Evolutionary conservation across 2,888 invertebrate genomes (phyloP).

Genomic region (Lithophane ornitopus): DNA sequence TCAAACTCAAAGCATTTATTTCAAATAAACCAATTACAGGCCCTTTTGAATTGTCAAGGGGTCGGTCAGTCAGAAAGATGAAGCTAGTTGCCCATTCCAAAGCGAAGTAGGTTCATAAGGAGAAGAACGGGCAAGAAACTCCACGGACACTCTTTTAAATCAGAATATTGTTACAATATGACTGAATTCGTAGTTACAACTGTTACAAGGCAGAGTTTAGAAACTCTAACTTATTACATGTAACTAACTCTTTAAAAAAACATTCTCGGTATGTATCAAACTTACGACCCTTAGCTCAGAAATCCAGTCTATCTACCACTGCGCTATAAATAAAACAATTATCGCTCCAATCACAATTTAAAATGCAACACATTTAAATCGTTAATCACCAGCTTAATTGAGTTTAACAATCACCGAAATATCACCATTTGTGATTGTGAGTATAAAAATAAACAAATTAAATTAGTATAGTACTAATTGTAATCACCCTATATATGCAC

Average conservation of each 20-base stretch:
- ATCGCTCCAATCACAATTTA: slow-evolving; percentile 33
- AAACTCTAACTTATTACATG: too few species aligned
- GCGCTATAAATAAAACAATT: slow-evolving; percentile 10
- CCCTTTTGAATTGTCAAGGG: too few species aligned
- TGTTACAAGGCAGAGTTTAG: too few species aligned
- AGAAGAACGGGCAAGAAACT: too few species aligned
- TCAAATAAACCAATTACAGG: too few species aligned
- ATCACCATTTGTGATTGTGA: slow-evolving; percentile 50
- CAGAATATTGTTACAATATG: too few species aligned
- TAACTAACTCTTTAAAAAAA: too few species aligned
- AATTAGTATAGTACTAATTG: slow-evolving; percentile 61
- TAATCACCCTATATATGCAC: slow-evolving; percentile 27
- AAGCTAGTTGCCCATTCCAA: too few species aligned
- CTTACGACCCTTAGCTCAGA: neutral
- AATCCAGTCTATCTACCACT: neutral
- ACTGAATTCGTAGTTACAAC: neutral
- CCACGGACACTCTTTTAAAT: too few species aligned
- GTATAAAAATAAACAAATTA: slow-evolving; percentile 75
- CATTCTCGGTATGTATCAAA: neutral
- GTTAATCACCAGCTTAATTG: slow-evolving; percentile 44
- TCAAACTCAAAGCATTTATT: too few species aligned
- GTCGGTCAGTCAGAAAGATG: too few species aligned
- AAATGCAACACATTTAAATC: slow-evolving; percentile 41
- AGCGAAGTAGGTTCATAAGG: too few species aligned
- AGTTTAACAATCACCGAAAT: slow-evolving; percentile 43